These are phyloP conservation scores for Calypte anna DNA, from an alignment of 2,113 vertebrate genomes.

Conservation along the genomic window DNA sequence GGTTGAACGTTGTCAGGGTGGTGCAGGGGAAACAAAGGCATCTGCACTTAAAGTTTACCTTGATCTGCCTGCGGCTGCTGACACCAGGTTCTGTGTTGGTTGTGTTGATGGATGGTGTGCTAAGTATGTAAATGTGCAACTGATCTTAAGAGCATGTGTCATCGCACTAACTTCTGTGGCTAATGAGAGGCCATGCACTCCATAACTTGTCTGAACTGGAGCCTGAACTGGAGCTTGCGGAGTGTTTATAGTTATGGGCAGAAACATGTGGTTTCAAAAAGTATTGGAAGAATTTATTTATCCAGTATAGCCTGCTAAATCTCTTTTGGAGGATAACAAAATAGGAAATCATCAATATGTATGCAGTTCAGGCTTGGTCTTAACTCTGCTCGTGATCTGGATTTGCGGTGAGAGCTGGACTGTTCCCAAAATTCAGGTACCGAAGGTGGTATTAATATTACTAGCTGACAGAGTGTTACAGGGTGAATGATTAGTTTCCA, in stretches of 20 bases:
- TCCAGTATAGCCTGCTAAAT: neutral
- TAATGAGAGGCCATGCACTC: neutral
- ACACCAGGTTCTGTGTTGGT: neutral
- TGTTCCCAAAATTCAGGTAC: slow-evolving; percentile 14
- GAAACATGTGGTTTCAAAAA: neutral
- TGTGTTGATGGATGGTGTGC: neutral
- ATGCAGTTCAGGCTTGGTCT: neutral
- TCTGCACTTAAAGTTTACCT: neutral
- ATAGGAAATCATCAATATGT: slow-evolving; percentile 13
- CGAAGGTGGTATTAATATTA: slow-evolving; percentile 11
- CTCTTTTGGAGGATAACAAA: neutral
- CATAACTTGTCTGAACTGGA: neutral
- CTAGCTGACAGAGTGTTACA: slow-evolving; percentile 5
- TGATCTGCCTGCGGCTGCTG: neutral
- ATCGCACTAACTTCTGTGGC: neutral
- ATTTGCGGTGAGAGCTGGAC: slow-evolving; percentile 16
- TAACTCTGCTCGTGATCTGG: slow-evolving; percentile 7
- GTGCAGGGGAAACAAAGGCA: neutral
- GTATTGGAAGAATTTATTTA: neutral
- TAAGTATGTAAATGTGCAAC: neutral
- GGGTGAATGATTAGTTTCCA: slow-evolving; percentile 49
- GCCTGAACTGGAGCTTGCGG: neutral
- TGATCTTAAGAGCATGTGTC: neutral
- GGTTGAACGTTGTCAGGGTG: rapidly evolving
- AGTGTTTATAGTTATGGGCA: neutral